A percentile compares a stretch with the other conserved stretches of the same genome.
Evolutionary conservation across 2,888 invertebrate species (phyloP).

Genomic region (Pantelozetes paolii): DNA sequence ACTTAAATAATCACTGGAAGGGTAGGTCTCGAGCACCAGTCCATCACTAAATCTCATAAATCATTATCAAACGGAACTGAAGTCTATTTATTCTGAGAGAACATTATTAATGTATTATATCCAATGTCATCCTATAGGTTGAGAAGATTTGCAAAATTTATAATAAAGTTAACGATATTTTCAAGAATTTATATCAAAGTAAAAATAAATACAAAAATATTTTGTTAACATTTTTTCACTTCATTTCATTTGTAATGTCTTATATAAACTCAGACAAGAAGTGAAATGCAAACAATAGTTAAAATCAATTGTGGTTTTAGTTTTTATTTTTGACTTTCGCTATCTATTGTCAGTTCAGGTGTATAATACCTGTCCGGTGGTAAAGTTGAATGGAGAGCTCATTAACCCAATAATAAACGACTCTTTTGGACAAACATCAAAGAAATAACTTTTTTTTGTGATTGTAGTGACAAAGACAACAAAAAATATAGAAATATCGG

Average conservation of each 20-base stretch:
- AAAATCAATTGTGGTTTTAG: too few relatives aligned
- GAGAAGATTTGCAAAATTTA: background rate
- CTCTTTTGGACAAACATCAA: background rate
- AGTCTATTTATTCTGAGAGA: background rate
- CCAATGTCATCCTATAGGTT: background rate
- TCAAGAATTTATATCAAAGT: background rate
- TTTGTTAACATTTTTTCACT: too few relatives aligned
- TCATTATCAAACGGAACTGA: background rate
- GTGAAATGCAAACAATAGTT: too few relatives aligned
- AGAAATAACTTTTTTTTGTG: conserved; percentile 4
- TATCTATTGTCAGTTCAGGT: background rate
- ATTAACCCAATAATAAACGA: background rate
- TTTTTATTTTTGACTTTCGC: too few relatives aligned
- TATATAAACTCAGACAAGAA: too few relatives aligned
- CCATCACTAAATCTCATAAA: background rate
- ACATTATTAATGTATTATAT: conserved; percentile 1
- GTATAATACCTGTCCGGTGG: background rate
- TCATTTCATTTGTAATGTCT: too few relatives aligned
- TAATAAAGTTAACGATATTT: background rate
- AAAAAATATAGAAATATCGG: background rate
- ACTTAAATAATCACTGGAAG: too few relatives aligned
- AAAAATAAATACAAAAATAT: background rate
- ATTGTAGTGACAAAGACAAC: background rate
- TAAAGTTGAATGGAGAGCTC: background rate
- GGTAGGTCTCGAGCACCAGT: background rate